A percentile compares a stretch with the other conserved stretches of the same genome.
Evolutionary conservation across 2,888 invertebrate species (phyloP).

Genomic region (Cheiracanthium punctorium): DNA sequence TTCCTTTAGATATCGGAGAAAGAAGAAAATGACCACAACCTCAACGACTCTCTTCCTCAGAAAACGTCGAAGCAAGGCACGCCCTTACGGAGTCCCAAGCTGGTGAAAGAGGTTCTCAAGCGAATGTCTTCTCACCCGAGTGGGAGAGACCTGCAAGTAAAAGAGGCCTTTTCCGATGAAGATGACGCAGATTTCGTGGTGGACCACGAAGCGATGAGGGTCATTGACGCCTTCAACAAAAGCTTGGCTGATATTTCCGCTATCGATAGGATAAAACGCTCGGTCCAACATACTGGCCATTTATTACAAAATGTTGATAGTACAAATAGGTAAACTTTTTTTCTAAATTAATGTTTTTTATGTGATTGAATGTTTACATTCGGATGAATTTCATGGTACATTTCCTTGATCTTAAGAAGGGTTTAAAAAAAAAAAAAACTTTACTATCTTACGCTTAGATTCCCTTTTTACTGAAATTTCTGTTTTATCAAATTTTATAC

Average conservation of each 20-base stretch:
- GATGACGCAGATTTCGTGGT: conserved; percentile 33
- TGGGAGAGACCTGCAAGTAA: conserved; percentile 26
- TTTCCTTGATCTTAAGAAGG: too few species aligned
- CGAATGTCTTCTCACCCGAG: conserved; percentile 58
- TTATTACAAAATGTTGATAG: neutral
- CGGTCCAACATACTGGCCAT: neutral
- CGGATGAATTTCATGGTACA: too few species aligned
- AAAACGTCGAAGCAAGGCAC: conserved; percentile 27
- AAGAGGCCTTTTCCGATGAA: conserved; percentile 38
- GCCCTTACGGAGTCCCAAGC: conserved; percentile 36
- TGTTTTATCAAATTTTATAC: too few species aligned
- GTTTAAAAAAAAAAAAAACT: too few species aligned
- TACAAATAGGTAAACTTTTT: neutral
- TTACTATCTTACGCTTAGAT: too few species aligned
- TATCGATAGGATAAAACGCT: neutral
- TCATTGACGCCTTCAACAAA: conserved; percentile 45
- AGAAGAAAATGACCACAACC: neutral
- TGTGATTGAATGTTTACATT: too few species aligned
- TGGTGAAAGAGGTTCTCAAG: conserved; percentile 64
- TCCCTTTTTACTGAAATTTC: too few species aligned
- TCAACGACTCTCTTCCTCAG: neutral
- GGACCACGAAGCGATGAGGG: conserved; percentile 45
- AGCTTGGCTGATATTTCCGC: conserved; percentile 22
- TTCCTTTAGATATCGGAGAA: too few species aligned
- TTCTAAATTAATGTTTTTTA: too few species aligned